A percentile compares a stretch with the other conserved stretches of the same genome.
Conservation (phyloP, 2,888 invertebrate genomes). For the Drosophila barbarae region DNA sequence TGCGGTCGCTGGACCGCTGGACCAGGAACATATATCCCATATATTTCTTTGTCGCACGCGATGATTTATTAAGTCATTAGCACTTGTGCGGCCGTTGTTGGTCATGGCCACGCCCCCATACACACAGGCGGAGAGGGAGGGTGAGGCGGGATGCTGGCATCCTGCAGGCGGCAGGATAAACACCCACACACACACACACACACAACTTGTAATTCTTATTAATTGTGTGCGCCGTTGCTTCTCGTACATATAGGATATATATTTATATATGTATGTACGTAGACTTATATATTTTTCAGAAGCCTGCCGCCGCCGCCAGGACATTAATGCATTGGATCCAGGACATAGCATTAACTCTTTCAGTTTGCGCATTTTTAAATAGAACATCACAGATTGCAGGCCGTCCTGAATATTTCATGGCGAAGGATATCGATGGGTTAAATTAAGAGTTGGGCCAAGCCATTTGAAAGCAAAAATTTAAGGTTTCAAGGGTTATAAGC, state of each 20-base stretch:
- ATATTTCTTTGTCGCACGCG: slow-evolving; percentile 75
- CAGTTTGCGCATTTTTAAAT: slow-evolving; percentile 39
- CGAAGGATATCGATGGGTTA: slow-evolving; percentile 7
- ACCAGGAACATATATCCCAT: slow-evolving; percentile 54
- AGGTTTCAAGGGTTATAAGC: not conserved
- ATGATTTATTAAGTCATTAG: slow-evolving; percentile 79
- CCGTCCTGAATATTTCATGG: slow-evolving; percentile 34
- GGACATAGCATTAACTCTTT: slow-evolving; percentile 42
- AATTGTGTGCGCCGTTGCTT: slow-evolving; percentile 64
- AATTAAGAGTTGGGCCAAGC: slow-evolving; percentile 7
- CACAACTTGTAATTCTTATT: slow-evolving; percentile 79
- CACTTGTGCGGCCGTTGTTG: slow-evolving; percentile 71
- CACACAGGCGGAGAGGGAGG: not conserved
- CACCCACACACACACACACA: slow-evolving; percentile 1
- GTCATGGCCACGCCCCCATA: slow-evolving; percentile 43
- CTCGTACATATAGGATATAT: slow-evolving; percentile 1
- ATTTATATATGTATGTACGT: not conserved
- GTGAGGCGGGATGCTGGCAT: slow-evolving; percentile 7
- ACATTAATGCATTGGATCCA: slow-evolving; percentile 37
- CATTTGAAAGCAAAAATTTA: not conserved
- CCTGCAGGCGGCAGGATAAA: slow-evolving; percentile 18
- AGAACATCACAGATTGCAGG: slow-evolving; percentile 36
- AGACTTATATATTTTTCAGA: slow-evolving; percentile 30
- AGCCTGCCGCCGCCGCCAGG: slow-evolving; percentile 18
- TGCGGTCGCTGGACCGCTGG: slow-evolving; percentile 35